Percentiles rank a stretch among this genome's conserved stretches.
phyloP scores from a whole-genome alignment of 2,113 vertebrate genomes.

The Prietella phreatophila region DNA sequence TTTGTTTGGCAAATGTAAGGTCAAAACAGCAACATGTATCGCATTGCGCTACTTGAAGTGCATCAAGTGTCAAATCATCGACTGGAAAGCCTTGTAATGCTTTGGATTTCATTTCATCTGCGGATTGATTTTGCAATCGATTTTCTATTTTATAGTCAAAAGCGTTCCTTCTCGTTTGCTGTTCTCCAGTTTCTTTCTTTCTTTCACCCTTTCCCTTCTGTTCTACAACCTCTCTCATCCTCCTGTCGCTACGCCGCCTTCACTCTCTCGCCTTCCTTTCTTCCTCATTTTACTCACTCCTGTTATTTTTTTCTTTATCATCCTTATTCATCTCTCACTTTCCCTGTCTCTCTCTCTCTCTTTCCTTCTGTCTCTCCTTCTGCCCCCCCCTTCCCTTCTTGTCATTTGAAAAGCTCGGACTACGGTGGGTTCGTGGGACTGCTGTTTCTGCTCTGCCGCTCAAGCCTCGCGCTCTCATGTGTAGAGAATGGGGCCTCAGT shows the following conservation, averaged over 20 bases:
- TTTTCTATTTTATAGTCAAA: not conserved
- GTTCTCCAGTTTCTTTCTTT: conserved; percentile 31
- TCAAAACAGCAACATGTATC: not conserved
- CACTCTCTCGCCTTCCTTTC: conserved; percentile 52
- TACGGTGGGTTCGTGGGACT: conserved; percentile 76
- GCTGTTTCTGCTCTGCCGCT: conserved; percentile 97
- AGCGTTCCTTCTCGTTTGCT: conserved; percentile 56
- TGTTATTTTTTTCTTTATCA: conserved; percentile 44
- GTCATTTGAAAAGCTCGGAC: conserved; percentile 86
- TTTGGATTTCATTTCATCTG: not conserved
- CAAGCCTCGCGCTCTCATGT: conserved; percentile 82
- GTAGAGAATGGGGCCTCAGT: conserved; percentile 62
- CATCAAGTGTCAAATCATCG: not conserved
- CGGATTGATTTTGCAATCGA: not conserved
- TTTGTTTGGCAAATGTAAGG: no score
- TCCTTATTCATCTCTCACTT: conserved; percentile 53
- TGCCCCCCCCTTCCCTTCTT: conserved; percentile 58
- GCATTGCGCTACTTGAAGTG: not conserved
- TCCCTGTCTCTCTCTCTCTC: conserved; percentile 42
- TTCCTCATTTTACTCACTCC: conserved; percentile 27
- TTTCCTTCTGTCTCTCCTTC: not conserved
- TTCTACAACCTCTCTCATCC: conserved; percentile 42
- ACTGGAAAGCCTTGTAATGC: not conserved
- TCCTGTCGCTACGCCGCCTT: conserved; percentile 61
- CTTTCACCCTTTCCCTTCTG: conserved; percentile 39